Evolutionary conservation across 2,797 vertebrate species (phyloP).

Genomic region (Nannoperca obscura): DNA sequence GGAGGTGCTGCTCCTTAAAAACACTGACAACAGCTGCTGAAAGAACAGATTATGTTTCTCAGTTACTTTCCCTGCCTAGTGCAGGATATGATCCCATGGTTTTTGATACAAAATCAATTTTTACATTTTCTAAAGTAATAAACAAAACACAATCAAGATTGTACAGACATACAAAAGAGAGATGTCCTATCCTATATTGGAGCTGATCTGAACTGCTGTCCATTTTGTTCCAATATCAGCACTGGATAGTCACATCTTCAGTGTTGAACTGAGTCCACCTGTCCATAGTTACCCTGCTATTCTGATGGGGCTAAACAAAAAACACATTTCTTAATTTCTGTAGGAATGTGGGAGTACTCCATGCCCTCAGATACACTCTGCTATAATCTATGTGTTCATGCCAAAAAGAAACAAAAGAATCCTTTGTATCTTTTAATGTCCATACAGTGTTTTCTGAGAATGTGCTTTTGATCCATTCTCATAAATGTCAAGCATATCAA

Average conservation of each 20-base stretch:
- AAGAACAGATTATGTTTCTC: constrained; percentile 18
- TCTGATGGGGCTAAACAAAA: no score
- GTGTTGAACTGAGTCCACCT: background rate
- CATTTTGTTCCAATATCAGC: background rate
- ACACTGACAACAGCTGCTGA: constrained; percentile 22
- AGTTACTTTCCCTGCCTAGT: background rate
- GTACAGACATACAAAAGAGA: background rate
- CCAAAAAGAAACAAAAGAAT: background rate
- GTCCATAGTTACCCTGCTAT: no score
- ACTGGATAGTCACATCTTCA: background rate
- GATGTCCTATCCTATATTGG: background rate
- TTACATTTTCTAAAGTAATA: background rate
- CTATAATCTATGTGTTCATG: constrained; percentile 5
- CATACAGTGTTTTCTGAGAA: constrained; percentile 1
- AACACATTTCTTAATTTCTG: no score
- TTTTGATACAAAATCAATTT: constrained; percentile 5
- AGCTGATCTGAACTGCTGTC: background rate
- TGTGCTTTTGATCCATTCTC: background rate
- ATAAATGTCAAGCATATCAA: constrained; percentile 34
- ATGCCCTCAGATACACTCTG: background rate
- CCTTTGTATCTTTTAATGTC: background rate
- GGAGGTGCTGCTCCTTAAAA: no score
- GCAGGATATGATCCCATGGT: background rate
- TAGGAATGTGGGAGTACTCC: no score
- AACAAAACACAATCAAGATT: background rate